Conservation (phyloP, 2,888 invertebrate genomes). For the Tinea pellionella region DNA sequence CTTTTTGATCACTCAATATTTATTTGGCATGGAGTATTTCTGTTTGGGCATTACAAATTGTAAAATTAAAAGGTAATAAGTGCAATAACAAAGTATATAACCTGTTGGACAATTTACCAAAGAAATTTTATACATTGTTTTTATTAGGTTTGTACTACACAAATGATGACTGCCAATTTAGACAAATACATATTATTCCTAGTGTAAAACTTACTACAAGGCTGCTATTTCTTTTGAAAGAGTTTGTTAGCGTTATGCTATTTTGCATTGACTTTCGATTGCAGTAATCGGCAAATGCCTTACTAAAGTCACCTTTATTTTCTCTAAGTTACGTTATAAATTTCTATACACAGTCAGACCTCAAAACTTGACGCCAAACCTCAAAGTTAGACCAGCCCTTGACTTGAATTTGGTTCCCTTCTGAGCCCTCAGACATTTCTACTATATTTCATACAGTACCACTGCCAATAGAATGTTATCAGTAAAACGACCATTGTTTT, state of each 20-base stretch:
- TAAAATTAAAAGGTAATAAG: neutral
- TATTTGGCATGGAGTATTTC: neutral
- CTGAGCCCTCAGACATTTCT: no score
- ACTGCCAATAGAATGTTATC: no score
- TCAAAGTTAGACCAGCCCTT: no score
- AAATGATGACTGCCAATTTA: neutral
- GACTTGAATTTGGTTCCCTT: no score
- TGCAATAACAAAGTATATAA: neutral
- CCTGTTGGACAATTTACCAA: neutral
- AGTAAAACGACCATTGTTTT: no score
- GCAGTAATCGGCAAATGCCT: neutral
- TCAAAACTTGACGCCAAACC: no score
- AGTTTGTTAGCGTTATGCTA: neutral
- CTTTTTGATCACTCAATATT: no score
- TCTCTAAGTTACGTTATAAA: no score
- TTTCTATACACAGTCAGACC: no score
- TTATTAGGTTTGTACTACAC: neutral
- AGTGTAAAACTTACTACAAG: neutral
- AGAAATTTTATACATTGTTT: neutral
- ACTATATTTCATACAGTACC: no score
- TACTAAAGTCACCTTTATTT: no score
- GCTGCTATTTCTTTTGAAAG: neutral
- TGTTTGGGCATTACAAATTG: neutral
- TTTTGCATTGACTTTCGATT: neutral
- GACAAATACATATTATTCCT: conserved; percentile 1